Percentiles rank a stretch among this genome's conserved stretches.
phyloP scores from a whole-genome alignment of 1,140 invertebrate genomes.

The Globodera rostochiensis region DNA sequence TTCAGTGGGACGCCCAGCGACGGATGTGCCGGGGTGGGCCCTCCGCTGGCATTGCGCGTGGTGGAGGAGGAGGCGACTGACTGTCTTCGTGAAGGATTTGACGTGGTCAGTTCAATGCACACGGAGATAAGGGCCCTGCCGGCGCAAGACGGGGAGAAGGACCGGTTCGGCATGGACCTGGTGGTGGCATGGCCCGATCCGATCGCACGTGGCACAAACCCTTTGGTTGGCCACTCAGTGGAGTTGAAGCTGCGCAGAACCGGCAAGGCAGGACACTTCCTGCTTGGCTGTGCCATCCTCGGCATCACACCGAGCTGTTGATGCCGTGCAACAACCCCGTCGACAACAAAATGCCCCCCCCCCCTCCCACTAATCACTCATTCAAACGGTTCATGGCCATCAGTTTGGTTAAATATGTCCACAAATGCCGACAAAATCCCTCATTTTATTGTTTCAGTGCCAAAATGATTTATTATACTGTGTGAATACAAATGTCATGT shows the following conservation, averaged over 20 bases:
- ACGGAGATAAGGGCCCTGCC: background rate
- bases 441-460: too few species aligned
- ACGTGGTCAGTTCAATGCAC: conserved; percentile 18
- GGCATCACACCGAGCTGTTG: conserved; percentile 35
- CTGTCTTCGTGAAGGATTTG: conserved; percentile 7
- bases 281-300: conserved; percentile 33
- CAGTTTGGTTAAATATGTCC: too few species aligned
- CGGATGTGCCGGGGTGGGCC: conserved; percentile 20
- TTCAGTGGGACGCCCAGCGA: conserved; percentile 37
- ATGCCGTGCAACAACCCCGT: background rate
- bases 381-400: too few species aligned
- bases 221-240: conserved; percentile 37
- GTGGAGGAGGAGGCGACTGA: background rate
- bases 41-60: conserved; percentile 21
- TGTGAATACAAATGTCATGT: too few species aligned
- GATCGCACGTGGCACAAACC: conserved; percentile 35
- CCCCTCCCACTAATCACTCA: too few species aligned
- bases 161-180: conserved; percentile 2
- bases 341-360: too few species aligned
- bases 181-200: conserved; percentile 25
- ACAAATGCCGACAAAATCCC: too few species aligned
- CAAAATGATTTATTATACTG: too few species aligned
- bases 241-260: conserved; percentile 19
- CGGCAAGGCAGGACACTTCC: background rate
- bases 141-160: background rate